A percentile compares a stretch with the other conserved stretches of the same genome.
phyloP scores from a whole-genome alignment of 2,797 vertebrate genomes.

The Pterois miles region DNA sequence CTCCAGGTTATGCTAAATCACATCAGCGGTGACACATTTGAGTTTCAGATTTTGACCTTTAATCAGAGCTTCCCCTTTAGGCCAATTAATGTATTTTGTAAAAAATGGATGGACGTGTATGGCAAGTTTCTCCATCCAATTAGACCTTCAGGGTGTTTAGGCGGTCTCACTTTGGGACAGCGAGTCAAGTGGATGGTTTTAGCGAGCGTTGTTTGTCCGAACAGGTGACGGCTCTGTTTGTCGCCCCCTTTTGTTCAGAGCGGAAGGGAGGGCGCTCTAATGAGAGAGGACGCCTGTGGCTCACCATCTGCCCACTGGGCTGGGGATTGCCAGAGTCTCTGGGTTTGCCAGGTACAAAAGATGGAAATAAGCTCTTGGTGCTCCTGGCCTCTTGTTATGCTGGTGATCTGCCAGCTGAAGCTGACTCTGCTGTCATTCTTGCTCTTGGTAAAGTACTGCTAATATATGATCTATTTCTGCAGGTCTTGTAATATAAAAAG shows the following conservation, averaged over 20 bases:
- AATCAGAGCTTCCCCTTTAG: background rate
- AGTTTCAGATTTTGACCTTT: constrained; percentile 27
- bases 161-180: background rate
- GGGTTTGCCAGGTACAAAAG: constrained; percentile 65
- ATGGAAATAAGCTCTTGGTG: constrained; percentile 19
- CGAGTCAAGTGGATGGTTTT: constrained; percentile 13
- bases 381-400: constrained; percentile 19
- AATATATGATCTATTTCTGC: background rate
- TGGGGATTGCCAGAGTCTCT: constrained; percentile 56
- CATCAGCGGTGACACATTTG: background rate
- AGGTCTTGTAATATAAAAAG: background rate
- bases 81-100: background rate
- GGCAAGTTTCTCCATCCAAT: background rate
- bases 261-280: constrained; percentile 68
- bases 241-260: constrained; percentile 70
- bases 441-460: background rate
- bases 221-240: constrained; percentile 72
- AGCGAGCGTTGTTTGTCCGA: constrained; percentile 24
- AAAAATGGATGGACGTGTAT: background rate
- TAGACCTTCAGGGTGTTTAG: background rate
- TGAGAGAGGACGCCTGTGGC: constrained; percentile 72
- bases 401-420: constrained; percentile 32
- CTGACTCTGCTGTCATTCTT: background rate
- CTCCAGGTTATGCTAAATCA: background rate
- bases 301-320: constrained; percentile 78